Conservation (phyloP, 2,888 invertebrate species). For the Gastracanthus pulcherrimus region DNA sequence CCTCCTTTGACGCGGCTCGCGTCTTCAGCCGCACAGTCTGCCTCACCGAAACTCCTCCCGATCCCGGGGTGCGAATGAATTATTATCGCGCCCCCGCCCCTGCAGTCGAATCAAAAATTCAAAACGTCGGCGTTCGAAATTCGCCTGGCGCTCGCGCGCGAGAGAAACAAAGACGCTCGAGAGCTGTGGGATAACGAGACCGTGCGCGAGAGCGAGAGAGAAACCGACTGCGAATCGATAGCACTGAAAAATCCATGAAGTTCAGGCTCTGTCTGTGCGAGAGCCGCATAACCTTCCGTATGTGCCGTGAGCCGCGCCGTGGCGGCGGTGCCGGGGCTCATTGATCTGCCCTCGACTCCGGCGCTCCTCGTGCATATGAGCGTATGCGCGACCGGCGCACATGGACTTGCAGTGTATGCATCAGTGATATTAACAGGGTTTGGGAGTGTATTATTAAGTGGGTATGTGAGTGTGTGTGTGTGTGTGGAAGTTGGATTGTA, state of each 20-base stretch:
- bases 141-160: not conserved
- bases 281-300: slow-evolving; percentile 35
- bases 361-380: slow-evolving; percentile 8
- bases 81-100: not conserved
- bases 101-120: not conserved
- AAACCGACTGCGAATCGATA: slow-evolving; percentile 62
- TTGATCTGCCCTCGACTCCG: slow-evolving; percentile 32
- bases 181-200: not conserved
- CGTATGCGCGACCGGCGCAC: not conserved
- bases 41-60: not conserved
- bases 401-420: not conserved
- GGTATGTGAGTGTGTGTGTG: not conserved
- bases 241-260: slow-evolving; percentile 68
- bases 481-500: not conserved
- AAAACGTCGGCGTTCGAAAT: not conserved
- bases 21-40: not conserved
- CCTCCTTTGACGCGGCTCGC: not conserved
- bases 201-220: not conserved
- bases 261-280: slow-evolving; percentile 56
- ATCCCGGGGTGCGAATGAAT: not conserved
- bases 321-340: not conserved
- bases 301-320: not conserved
- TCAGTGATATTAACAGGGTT: not conserved
- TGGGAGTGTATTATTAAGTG: too few species aligned
- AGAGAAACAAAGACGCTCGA: not conserved